Evolutionary conservation across 2,113 vertebrate genomes (phyloP).

Genomic region (Lasiurus borealis): DNA sequence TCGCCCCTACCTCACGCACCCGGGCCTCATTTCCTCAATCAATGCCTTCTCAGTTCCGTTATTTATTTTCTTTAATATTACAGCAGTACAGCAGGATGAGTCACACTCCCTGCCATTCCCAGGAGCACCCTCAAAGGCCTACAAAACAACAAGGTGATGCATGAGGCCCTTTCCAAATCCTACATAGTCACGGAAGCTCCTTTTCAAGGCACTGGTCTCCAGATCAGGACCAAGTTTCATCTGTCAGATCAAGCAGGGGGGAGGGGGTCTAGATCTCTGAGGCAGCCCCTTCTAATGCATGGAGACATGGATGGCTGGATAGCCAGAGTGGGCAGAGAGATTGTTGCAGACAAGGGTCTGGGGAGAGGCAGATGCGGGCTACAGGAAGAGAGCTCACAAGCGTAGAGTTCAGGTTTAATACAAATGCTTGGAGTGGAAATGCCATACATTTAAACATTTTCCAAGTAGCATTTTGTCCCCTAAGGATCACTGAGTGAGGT

Average conservation of each 20-base stretch:
- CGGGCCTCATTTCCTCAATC: slow-evolving; percentile 92
- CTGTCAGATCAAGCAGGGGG: neutral
- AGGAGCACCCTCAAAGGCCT: slow-evolving; percentile 87
- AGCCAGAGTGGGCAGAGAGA: neutral
- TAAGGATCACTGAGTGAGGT: neutral
- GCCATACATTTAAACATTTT: neutral
- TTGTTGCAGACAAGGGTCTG: neutral
- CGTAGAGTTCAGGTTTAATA: neutral
- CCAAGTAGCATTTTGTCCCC: neutral
- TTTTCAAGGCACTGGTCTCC: slow-evolving; percentile 87
- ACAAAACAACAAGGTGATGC: slow-evolving; percentile 90
- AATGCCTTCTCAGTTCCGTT: slow-evolving; percentile 88
- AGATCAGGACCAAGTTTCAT: slow-evolving; percentile 83
- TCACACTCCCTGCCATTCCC: slow-evolving; percentile 87
- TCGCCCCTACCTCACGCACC: slow-evolving; percentile 84
- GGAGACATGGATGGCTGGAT: neutral
- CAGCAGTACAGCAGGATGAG: slow-evolving; percentile 88
- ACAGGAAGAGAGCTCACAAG: neutral
- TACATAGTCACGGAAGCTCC: slow-evolving; percentile 82
- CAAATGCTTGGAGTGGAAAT: neutral
- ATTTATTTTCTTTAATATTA: slow-evolving; percentile 91
- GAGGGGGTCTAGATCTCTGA: neutral
- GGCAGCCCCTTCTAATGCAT: neutral
- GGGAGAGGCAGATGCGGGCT: neutral
- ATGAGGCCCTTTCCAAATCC: slow-evolving; percentile 86